phyloP scores from a whole-genome alignment of 2,797 vertebrate species.

The Gymnoscopelus braueri region DNA sequence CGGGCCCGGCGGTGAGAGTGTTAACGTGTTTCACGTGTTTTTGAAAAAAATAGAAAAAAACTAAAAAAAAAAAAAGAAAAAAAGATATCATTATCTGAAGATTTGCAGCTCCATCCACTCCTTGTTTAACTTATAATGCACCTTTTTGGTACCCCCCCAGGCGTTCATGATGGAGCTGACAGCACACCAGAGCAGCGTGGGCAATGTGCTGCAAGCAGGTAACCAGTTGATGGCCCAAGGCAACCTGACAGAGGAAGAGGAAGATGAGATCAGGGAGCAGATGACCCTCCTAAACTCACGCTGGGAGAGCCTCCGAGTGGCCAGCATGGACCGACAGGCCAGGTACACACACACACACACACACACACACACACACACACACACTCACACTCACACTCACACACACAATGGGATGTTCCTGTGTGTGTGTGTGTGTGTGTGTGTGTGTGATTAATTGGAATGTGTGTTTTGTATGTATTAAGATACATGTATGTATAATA shows the following conservation, averaged over 20 bases:
- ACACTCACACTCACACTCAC: neutral
- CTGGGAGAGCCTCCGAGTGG: constrained; percentile 94
- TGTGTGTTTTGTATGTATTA: constrained; percentile 3
- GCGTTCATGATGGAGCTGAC: constrained; percentile 98
- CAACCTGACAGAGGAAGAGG: constrained; percentile 91
- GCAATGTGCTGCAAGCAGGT: constrained; percentile 93
- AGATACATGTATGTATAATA: neutral
- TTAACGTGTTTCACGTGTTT: too few relatives aligned
- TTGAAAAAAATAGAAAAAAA: too few relatives aligned
- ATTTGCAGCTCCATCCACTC: too few relatives aligned
- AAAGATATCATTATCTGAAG: too few relatives aligned
- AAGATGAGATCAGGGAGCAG: constrained; percentile 96
- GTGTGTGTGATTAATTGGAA: neutral
- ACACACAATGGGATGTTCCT: constrained; percentile 26
- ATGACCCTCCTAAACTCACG: constrained; percentile 95
- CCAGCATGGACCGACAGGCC: constrained; percentile 96
- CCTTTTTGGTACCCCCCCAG: constrained; percentile 59
- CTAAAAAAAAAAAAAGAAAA: too few relatives aligned
- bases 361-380: constrained; percentile 6
- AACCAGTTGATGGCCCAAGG: constrained; percentile 95
- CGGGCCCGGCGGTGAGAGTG: too few relatives aligned
- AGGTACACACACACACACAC: constrained; percentile 73
- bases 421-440: neutral
- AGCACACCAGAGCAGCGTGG: constrained; percentile 96
- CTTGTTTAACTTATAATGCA: too few relatives aligned